Conservation (phyloP, 2,797 vertebrate species). For the Neosilurus hyrtlii region DNA sequence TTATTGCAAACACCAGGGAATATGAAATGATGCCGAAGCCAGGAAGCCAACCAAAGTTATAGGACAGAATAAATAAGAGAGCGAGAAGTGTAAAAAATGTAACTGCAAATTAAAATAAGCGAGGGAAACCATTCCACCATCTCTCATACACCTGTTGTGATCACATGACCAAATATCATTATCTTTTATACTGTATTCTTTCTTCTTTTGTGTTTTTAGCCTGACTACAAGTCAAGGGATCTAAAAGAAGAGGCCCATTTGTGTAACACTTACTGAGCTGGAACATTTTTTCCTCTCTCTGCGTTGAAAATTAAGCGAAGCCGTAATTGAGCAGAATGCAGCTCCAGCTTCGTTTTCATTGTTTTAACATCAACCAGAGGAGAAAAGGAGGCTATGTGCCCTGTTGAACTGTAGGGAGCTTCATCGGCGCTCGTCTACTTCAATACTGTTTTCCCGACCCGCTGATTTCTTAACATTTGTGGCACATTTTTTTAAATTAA, state of each 20-base stretch:
- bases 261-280: slow-evolving; percentile 56
- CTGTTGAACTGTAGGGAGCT: slow-evolving; percentile 44
- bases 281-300: slow-evolving; percentile 46
- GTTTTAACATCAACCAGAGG: slow-evolving; percentile 60
- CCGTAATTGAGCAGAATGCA: slow-evolving; percentile 57
- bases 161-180: slow-evolving; percentile 38
- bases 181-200: slow-evolving; percentile 54
- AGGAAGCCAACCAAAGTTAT: neutral
- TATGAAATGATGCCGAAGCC: neutral
- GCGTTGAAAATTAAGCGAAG: slow-evolving; percentile 61
- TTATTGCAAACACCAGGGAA: neutral
- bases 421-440: slow-evolving; percentile 51
- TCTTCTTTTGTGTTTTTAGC: slow-evolving; percentile 52
- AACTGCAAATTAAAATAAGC: slow-evolving; percentile 10
- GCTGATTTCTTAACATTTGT: slow-evolving; percentile 54
- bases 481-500: slow-evolving; percentile 48
- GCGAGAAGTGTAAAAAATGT: neutral
- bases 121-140: slow-evolving; percentile 45
- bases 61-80: neutral
- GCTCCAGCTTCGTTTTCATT: slow-evolving; percentile 48
- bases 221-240: slow-evolving; percentile 37
- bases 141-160: slow-evolving; percentile 46
- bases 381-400: slow-evolving; percentile 49
- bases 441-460: slow-evolving; percentile 57
- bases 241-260: slow-evolving; percentile 41